Base-by-base conservation (phyloP, 2,888 invertebrate species). In the Trichopria drosophilae region DNA sequence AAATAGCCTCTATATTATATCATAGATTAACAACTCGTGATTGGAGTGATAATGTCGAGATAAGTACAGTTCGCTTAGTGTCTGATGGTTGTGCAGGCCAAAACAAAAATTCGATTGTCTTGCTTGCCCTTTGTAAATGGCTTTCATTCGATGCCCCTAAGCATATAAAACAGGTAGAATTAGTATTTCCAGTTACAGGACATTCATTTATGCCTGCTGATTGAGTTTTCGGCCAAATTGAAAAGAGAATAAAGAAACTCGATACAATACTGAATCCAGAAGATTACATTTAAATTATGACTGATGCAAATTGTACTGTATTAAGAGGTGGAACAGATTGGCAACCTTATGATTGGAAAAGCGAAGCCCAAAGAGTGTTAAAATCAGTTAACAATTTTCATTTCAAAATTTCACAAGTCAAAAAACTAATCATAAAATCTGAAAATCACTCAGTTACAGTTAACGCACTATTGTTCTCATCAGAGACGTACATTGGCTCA, bases 171-270 rank as follows among this genome's bases (percentile, higher is more conserved):
- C 16, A 4, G 10, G 31, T 46, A 23, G 39, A 37, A 31, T 6
- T 46, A 16, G 39, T 46, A 6, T 46, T 31, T 16, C 46, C 46
- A 3, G 46, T 46, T 6, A 46, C 37, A 31, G 46, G 39, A 3
- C 46, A 46, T 19, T 46, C 46, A 6, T 46, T 37, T 31, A 13
- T 46, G 24, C 46, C 37, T 12, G 6, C 46, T 3, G 46, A 46
- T 39, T 23, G 46, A 10, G 46, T 46, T 24, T 46, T 46, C 28
- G 46, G 20, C 5, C 4, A 16, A n/a, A n/a, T n/a, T n/a, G n/a
- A n/a, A n/a, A n/a, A n/a, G n/a, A n/a, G n/a, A n/a, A n/a, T n/a
- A n/a, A 3, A 32, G 16, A 39, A 28, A 19, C 20, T 10, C 15
- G 46, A 46, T 4, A 37, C 46, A 9, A 46, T 37, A 24, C n/a